Percentiles rank a stretch among this genome's conserved stretches.
These are phyloP conservation scores for Mixornis gularis DNA, from an alignment of 2,113 vertebrate genomes.

Conservation along the genomic window DNA sequence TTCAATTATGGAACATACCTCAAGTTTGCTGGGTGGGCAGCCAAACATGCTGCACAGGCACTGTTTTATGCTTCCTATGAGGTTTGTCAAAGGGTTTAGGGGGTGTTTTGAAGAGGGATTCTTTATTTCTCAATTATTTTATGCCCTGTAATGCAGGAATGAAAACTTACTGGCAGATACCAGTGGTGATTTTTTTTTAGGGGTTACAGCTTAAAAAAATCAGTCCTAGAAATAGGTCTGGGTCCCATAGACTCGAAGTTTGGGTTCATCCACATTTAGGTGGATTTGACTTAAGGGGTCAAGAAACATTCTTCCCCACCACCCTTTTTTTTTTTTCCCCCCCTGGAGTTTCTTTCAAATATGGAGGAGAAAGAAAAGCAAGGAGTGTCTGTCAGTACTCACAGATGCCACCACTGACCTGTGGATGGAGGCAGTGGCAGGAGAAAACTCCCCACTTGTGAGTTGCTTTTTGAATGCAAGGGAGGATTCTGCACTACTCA, in stretches of 20 bases:
- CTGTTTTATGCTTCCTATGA: neutral
- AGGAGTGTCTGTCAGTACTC: neutral
- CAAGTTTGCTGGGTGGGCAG: neutral
- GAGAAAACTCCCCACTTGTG: neutral
- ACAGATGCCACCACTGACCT: neutral
- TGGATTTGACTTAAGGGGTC: neutral
- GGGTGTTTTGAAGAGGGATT: neutral
- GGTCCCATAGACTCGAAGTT: neutral
- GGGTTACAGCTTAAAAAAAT: neutral
- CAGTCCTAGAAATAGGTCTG: neutral
- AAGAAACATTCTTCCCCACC: neutral
- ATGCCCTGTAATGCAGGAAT: neutral
- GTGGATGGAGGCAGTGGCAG: neutral
- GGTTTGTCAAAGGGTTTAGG: neutral
- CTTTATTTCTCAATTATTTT: neutral
- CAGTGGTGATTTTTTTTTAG: neutral
- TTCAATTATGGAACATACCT: neutral
- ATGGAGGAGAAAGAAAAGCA: neutral
- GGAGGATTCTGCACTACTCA: neutral
- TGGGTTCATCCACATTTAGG: neutral
- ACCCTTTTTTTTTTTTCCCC: fast-evolving
- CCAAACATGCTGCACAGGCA: neutral
- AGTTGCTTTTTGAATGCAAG: neutral
- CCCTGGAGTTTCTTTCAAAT: neutral
- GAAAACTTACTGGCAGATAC: neutral